Evolutionary conservation across 2,888 invertebrate genomes (phyloP).

Genomic region (Ethmia dodecea): DNA sequence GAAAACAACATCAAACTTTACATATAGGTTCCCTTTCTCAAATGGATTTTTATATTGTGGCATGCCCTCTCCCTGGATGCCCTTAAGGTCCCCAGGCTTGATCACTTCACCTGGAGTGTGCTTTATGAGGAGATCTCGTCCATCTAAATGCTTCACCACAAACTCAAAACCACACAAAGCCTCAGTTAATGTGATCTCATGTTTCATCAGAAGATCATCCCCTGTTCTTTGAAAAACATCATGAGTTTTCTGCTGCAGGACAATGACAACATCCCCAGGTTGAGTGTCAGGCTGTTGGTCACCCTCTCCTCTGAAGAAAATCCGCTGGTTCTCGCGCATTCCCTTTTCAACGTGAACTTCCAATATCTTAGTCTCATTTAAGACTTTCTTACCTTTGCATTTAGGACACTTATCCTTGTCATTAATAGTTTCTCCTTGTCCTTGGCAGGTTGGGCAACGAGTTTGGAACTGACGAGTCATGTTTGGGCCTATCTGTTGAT

Average conservation of each 20-base stretch:
- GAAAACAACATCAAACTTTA: slow-evolving; percentile 92
- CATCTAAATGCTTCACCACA: slow-evolving; percentile 93
- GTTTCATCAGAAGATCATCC: slow-evolving; percentile 84
- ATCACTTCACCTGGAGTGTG: slow-evolving; percentile 89
- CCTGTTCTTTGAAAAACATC: slow-evolving; percentile 86
- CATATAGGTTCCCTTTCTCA: slow-evolving; percentile 90
- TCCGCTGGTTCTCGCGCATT: slow-evolving; percentile 91
- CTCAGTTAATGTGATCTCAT: slow-evolving; percentile 88
- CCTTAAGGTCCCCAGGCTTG: slow-evolving; percentile 87
- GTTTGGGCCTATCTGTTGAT: slow-evolving; percentile 82
- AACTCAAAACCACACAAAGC: slow-evolving; percentile 94
- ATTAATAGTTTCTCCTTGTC: slow-evolving; percentile 84
- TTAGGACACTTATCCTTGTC: slow-evolving; percentile 89
- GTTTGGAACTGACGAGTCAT: slow-evolving; percentile 81
- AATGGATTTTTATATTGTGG: slow-evolving; percentile 90
- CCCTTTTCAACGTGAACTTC: slow-evolving; percentile 94
- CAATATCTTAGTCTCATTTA: slow-evolving; percentile 88
- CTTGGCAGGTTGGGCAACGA: slow-evolving; percentile 80
- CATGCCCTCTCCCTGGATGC: slow-evolving; percentile 93
- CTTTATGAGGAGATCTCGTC: slow-evolving; percentile 87
- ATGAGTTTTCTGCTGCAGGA: slow-evolving; percentile 89
- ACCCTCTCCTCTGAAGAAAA: slow-evolving; percentile 92
- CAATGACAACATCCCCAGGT: slow-evolving; percentile 93
- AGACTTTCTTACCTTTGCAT: slow-evolving; percentile 91
- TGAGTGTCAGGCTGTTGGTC: slow-evolving; percentile 92